Evolutionary conservation across 2,888 invertebrate species (phyloP).

Genomic region (Orchestes rusci): DNA sequence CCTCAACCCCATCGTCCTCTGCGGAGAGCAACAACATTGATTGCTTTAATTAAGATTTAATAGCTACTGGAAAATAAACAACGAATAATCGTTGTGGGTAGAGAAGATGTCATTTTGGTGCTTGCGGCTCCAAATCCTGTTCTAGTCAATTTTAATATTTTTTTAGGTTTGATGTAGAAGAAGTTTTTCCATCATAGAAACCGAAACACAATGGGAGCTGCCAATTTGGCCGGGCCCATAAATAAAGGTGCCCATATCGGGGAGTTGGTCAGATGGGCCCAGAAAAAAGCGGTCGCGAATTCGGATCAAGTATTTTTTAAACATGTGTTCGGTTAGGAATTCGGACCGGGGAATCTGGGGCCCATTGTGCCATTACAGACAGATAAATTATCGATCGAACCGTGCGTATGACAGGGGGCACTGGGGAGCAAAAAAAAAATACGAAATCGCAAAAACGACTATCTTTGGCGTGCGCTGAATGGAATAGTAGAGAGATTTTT

Average conservation of each 20-base stretch:
- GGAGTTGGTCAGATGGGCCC: conserved; percentile 28
- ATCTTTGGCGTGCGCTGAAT: too few relatives aligned
- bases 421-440: too few relatives aligned
- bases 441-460: too few relatives aligned
- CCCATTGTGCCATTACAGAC: conserved; percentile 45
- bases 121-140: background rate
- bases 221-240: too few relatives aligned
- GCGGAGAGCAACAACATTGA: conserved; percentile 24
- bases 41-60: conserved; percentile 26
- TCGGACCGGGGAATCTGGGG: conserved; percentile 42
- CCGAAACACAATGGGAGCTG: too few relatives aligned
- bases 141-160: background rate
- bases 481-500: too few relatives aligned
- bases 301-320: conserved; percentile 45
- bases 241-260: too few relatives aligned
- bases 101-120: background rate
- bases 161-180: too few relatives aligned
- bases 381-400: conserved; percentile 45
- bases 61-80: conserved; percentile 23
- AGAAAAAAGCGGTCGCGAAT: conserved; percentile 36
- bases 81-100: too few relatives aligned
- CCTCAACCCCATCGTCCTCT: conserved; percentile 20
- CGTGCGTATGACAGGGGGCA: conserved; percentile 45
- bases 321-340: conserved; percentile 45
- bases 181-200: too few relatives aligned